Percentiles rank a stretch among this genome's conserved stretches.
Conservation (phyloP, 2,113 vertebrate genomes). For the Microcebus tavaratra region DNA sequence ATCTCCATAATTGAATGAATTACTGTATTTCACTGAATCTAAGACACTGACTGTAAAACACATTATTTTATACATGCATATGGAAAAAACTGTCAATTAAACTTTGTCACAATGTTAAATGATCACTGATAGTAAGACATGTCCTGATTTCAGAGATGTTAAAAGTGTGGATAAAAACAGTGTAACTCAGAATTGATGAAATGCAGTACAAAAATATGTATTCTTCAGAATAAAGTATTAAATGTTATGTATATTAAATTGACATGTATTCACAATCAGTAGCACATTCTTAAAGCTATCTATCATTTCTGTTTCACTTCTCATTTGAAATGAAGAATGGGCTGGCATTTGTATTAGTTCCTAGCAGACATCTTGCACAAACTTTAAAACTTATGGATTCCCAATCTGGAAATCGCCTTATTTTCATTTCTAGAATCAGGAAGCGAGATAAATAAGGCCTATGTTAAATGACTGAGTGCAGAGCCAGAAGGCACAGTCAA, state of each 20-base stretch:
- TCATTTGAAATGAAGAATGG: constrained; percentile 1
- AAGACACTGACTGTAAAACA: constrained; percentile 12
- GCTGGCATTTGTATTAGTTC: not conserved
- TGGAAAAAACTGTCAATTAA: not conserved
- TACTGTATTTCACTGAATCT: not conserved
- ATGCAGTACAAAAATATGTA: not conserved
- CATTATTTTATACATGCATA: not conserved
- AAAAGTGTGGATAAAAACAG: not conserved
- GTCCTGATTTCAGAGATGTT: not conserved
- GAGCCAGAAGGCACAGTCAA: too few relatives aligned
- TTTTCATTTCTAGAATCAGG: not conserved
- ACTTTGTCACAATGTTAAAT: constrained; percentile 34
- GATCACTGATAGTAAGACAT: not conserved
- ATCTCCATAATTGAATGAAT: not conserved
- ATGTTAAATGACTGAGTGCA: not conserved
- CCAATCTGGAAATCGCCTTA: not conserved
- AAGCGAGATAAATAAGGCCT: not conserved
- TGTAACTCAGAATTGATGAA: not conserved
- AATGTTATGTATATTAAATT: not conserved
- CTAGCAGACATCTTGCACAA: not conserved
- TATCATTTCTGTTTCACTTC: constrained; percentile 5
- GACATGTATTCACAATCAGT: not conserved
- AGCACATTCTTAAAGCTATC: not conserved
- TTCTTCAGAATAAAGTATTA: not conserved
- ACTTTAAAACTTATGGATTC: not conserved